Base-by-base conservation (phyloP, 53 echinoderm and acorn worm genomes). In the Zoroaster sp. region DNA sequence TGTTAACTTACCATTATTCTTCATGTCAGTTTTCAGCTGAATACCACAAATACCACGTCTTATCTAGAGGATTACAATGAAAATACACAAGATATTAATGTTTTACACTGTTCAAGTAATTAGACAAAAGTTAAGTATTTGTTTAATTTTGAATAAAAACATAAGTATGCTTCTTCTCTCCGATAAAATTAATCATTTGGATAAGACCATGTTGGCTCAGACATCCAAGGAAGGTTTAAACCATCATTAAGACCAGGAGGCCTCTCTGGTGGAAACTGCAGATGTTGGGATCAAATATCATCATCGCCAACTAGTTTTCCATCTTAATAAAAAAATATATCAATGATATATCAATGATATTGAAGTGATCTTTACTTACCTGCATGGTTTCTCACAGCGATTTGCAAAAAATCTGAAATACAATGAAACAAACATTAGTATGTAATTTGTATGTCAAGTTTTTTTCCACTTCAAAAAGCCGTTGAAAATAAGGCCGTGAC, bases 181-280 rank as follows among this genome's bases (percentile, higher is more conserved):
- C 30, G 70, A 18, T 35, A 35, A 3, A 3, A 17, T 35, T 70
- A 6, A 70, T 32, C 70, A 36, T 37, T 33, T 12, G 21, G 14
- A 0, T 1, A 79, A 14, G 31, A 20, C 23, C 18, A 1, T 40
- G 70, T 90, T 59, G 73, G 90, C 90, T 90, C 90, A 83, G 90
- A 90, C 90, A 90, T 90, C 90, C 90, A 90, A 90, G 83, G 83
- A 90, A 90, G 81, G 90, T 71, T 83, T 52, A 39, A 15, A 52
- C 90, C 90, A 83, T 82, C 90, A 90, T 45, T 33, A 55, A 83
- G 83, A 52, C 73, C 82, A 39, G 35, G 67, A 43, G 35, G 78
- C 53, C 83, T 83, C 83, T 90, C 21, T 83, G 90, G 90, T 90
- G 83, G 90, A 90, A 90, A 90, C 90, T 90, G 83, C 90, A 72